A percentile compares a stretch with the other conserved stretches of the same genome.
Evolutionary conservation across 2,113 vertebrate species (phyloP).

Genomic region (Uropsilus gracilis): DNA sequence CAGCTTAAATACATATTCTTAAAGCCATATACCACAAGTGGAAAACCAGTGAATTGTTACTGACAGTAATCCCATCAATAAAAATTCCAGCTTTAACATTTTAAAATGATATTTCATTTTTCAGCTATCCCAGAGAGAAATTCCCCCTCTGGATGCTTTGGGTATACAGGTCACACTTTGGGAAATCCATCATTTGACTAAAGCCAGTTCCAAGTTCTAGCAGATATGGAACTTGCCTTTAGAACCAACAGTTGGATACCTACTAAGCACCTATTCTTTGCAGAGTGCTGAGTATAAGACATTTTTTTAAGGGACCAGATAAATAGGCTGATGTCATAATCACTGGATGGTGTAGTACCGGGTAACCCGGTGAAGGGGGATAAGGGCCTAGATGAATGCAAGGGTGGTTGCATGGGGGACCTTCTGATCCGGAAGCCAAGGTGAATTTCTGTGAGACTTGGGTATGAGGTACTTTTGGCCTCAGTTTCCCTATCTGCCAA

Average conservation of each 20-base stretch:
- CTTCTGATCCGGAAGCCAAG: not conserved
- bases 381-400: not conserved
- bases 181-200: not conserved
- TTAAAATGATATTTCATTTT: not conserved
- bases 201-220: not conserved
- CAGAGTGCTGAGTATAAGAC: not conserved
- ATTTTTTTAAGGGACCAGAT: too few species aligned
- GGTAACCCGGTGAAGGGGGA: not conserved
- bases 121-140: not conserved
- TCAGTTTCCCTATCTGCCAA: not conserved
- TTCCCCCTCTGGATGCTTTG: not conserved
- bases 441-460: not conserved
- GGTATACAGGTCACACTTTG: not conserved
- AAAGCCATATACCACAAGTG: not conserved
- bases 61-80: constrained; percentile 3
- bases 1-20: not conserved
- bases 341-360: not conserved
- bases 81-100: not conserved
- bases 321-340: not conserved
- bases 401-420: too few species aligned
- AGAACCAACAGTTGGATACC: not conserved
- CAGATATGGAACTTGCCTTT: not conserved
- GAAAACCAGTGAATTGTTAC: not conserved
- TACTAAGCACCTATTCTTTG: not conserved
- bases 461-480: not conserved